A percentile compares a stretch with the other conserved stretches of the same genome.
Conservation (phyloP, 2,797 vertebrate genomes). For the Poecile montanus region DNA sequence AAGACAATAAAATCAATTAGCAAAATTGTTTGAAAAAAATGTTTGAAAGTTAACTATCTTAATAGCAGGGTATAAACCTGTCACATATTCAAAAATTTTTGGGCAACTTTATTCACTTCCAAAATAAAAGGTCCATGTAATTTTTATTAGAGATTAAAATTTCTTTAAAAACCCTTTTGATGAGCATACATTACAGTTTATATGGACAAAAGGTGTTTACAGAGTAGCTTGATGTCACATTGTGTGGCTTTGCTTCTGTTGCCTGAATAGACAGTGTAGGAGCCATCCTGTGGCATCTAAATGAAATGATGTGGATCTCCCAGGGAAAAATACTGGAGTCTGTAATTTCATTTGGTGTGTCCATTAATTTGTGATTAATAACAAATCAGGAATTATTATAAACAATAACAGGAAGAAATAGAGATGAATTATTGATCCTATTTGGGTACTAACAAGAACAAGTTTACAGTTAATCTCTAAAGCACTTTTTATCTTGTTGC, state of each 20-base stretch:
- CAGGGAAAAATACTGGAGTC: background rate
- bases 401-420: slow-evolving; percentile 20
- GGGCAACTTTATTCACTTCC: background rate
- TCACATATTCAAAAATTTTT: background rate
- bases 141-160: background rate
- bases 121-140: background rate
- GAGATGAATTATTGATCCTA: slow-evolving; percentile 73
- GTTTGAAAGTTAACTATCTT: background rate
- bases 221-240: background rate
- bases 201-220: background rate
- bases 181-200: background rate
- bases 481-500: slow-evolving; percentile 13
- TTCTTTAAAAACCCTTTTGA: background rate
- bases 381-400: background rate
- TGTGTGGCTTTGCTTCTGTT: background rate
- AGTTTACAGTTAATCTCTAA: slow-evolving; percentile 56
- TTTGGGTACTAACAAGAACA: slow-evolving; percentile 63
- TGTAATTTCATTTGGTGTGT: slow-evolving; percentile 2
- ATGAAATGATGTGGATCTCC: background rate
- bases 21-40: background rate
- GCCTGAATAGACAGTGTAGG: background rate
- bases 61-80: background rate
- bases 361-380: slow-evolving; percentile 61
- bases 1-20: background rate
- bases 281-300: background rate